Base-by-base conservation (phyloP, 2,888 invertebrate genomes). In the Bugula neritina region DNA sequence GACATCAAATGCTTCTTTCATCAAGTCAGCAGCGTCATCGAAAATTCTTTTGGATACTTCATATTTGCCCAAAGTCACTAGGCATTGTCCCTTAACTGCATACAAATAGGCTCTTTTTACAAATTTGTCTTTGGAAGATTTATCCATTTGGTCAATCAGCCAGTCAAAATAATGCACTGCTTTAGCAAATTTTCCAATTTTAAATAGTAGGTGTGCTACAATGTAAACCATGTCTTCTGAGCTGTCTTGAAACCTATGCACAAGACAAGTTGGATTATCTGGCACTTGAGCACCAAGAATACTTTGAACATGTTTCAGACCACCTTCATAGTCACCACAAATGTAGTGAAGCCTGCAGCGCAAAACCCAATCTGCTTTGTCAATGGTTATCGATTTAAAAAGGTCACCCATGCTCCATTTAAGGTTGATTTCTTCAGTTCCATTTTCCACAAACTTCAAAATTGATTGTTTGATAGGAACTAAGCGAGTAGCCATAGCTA, bases 321-420 rank as follows among this genome's bases (percentile, higher is more conserved):
- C 63, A 31, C 63, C 63, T 34, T 63, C 10, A 31, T 13, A 34
- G n/a, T 63, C 63, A 25, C 63, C 63, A 31, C 63, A 63, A 29
- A 63, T 63, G 34, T 63, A 63, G 31, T 63, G 63, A 27, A 63
- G 31, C 10, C 63, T 25, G 25, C 25, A 2, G 27, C 27, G 63
- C 13, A 31, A 31, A 3, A 63, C 27, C 5, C 29, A 63, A 31
- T 63, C 63, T 13, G 21, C 31, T 31, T 63, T 63, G 3, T 27
- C 34, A 13, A 13, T n/a, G 17, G 29, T 10, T 13, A 63, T 21
- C 27, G 13, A 17, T 63, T 43, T 43, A 17, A 43, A 43, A 5
- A 43, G 17, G n/a, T n/a, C n/a, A 43, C 43, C 43, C 5, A 5
- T 43, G 43, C 5, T 43, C 10, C 17, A 5, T 10, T 43, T 17